A percentile compares a stretch with the other conserved stretches of the same genome.
Conservation (phyloP, 2,797 vertebrate species). For the Eulemur mongoz region DNA sequence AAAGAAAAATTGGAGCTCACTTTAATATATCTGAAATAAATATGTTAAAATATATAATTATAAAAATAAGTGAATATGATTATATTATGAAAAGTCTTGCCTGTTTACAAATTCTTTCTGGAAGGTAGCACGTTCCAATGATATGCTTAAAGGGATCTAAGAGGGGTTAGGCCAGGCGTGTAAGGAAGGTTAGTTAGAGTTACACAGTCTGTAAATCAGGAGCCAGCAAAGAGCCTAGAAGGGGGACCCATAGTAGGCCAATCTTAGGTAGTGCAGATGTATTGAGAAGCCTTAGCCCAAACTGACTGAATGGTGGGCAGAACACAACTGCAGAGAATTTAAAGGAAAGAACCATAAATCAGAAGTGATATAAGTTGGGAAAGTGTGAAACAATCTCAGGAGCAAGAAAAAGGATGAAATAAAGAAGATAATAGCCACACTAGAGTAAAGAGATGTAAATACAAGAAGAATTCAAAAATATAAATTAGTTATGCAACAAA, state of each 20-base stretch:
- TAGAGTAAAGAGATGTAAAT: background rate
- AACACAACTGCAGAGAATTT: background rate
- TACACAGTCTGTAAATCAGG: background rate
- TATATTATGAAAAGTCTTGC: background rate
- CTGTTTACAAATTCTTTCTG: conserved; percentile 1
- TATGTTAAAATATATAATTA: conserved; percentile 3
- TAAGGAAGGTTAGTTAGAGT: background rate
- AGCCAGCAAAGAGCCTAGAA: background rate
- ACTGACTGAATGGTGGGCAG: background rate
- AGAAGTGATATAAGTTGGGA: background rate
- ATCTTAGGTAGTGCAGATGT: background rate
- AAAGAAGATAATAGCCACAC: background rate
- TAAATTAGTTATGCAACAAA: background rate
- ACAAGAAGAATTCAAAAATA: background rate
- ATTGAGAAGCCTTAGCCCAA: background rate
- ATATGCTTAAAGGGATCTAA: background rate
- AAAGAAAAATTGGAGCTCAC: background rate
- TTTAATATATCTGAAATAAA: background rate
- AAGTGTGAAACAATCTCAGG: background rate
- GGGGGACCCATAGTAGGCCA: background rate
- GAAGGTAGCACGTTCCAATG: background rate
- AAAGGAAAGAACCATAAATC: background rate
- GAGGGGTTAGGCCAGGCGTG: background rate
- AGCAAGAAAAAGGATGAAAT: background rate
- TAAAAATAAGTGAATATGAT: background rate